Base-by-base conservation (phyloP, 2,113 vertebrate genomes). In the Chloroceryle aenea region DNA sequence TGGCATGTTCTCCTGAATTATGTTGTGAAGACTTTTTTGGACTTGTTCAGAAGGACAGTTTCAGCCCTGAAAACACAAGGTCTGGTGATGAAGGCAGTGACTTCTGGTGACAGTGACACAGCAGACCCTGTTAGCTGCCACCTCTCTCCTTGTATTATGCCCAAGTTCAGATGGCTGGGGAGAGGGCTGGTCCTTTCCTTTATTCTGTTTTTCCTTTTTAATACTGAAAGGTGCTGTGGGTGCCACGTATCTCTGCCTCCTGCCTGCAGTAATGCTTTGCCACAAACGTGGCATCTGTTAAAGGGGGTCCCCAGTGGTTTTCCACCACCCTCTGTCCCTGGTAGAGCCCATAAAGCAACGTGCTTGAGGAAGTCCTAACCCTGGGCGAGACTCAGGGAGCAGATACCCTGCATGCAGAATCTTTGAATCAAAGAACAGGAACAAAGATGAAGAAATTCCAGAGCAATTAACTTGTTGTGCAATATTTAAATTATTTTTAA, bases 401-500 rank as follows among this genome's bases (percentile, higher is more conserved):
- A 79, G 42, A 38, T 69, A 29, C 36, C 67, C 71, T 63, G 50
- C 83, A 27, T 1, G 13, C 69, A 81, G 53, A 32, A 43, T 67
- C 80, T 90, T 89, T 63, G 76, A 95, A 94, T 92, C 90, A 96
- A 87, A 96, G 90, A 92, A 26, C 72, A 81, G 64, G 90, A 94
- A 87, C 76, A 93, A 95, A 94, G 90, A 90, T 96, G 86, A 96
- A 97, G 95, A 96, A 75, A 96, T 95, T 95, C 95, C 93, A 90
- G 66, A 66, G 93, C 95, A 96, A 96, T 97, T 96, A 96, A 93
- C 93, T 89, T 95, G 90, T 95, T 91, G 90, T 94, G 96, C 96
- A 96, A 93, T 96, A 96, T 97, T 97, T 94, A 96, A 96, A 97
- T 96, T 89, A 85, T 95, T 97, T 97, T 96, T 94, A 96, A 94